Evolutionary conservation across 2,113 vertebrate species (phyloP).

Genomic region (Hippocampus guttulatus): DNA sequence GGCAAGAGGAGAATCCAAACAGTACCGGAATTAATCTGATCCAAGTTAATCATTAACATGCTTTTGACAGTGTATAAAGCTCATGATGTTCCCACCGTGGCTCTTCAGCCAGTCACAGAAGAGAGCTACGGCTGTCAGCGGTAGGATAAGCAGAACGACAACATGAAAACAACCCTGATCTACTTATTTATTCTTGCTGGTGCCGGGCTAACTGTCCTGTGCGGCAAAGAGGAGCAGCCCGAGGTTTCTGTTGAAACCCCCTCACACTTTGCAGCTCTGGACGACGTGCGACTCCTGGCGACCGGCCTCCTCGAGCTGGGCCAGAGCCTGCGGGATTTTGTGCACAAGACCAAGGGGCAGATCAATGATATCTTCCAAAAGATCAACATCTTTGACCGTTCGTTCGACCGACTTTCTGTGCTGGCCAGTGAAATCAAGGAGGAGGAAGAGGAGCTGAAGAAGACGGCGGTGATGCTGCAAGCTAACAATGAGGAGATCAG

Average conservation of each 20-base stretch:
- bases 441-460: slow-evolving; percentile 86
- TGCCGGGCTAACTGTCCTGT: slow-evolving; percentile 57
- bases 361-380: slow-evolving; percentile 90
- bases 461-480: slow-evolving; percentile 79
- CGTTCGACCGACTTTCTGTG: slow-evolving; percentile 81
- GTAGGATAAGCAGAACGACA: slow-evolving; percentile 21
- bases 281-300: slow-evolving; percentile 85
- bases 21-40: neutral
- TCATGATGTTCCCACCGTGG: slow-evolving; percentile 1
- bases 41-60: slow-evolving; percentile 58
- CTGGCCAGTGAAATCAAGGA: slow-evolving; percentile 86
- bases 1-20: slow-evolving; percentile 2
- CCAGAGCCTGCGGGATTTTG: slow-evolving; percentile 87
- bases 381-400: slow-evolving; percentile 85
- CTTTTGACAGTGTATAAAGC: slow-evolving; percentile 40
- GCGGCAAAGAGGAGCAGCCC: slow-evolving; percentile 44
- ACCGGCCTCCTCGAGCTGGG: slow-evolving; percentile 90
- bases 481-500: slow-evolving; percentile 86
- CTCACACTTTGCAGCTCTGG: slow-evolving; percentile 81
- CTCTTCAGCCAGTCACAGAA: slow-evolving; percentile 11
- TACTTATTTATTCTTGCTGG: slow-evolving; percentile 56
- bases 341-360: slow-evolving; percentile 87
- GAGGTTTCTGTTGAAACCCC: slow-evolving; percentile 60
- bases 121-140: slow-evolving; percentile 4
- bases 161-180: slow-evolving; percentile 66